phyloP scores from a whole-genome alignment of 2,113 vertebrate genomes.

The Microcebus lehilahytsara region DNA sequence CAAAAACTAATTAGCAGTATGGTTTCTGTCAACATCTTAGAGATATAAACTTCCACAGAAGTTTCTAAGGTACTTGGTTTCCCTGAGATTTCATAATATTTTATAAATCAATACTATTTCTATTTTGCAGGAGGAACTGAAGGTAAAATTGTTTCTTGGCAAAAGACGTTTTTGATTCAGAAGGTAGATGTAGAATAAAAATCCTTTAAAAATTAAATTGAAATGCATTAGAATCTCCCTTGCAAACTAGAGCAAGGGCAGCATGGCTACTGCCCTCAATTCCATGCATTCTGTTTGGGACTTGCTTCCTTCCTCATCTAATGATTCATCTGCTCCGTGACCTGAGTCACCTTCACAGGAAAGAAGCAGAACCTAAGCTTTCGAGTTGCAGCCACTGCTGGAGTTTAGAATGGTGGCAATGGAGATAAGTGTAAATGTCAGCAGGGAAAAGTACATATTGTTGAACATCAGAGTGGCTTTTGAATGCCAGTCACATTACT shows the following conservation, averaged over 20 bases:
- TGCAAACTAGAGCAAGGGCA: neutral
- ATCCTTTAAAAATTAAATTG: slow-evolving; percentile 52
- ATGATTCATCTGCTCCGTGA: neutral
- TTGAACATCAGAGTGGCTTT: neutral
- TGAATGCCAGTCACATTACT: neutral
- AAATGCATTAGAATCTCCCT: slow-evolving; percentile 35
- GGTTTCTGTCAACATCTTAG: neutral
- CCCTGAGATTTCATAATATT: neutral
- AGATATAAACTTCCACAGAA: neutral
- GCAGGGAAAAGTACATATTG: neutral
- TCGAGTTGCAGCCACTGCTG: neutral
- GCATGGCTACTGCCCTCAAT: neutral
- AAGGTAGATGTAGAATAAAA: slow-evolving; percentile 50
- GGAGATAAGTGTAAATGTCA: neutral
- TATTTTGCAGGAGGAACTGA: neutral
- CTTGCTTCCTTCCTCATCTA: neutral
- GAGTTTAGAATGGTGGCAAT: neutral
- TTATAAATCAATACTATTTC: slow-evolving; percentile 46
- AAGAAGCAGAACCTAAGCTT: neutral
- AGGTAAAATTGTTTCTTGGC: slow-evolving; percentile 13
- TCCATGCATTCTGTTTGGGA: neutral
- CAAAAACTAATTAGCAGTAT: neutral
- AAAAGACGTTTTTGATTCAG: slow-evolving; percentile 45
- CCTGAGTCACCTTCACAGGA: neutral
- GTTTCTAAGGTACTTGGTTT: slow-evolving; percentile 13